Percentiles rank a stretch among this genome's conserved stretches.
phyloP scores from a whole-genome alignment of 2,113 vertebrate species.

The Beaufortia kweichowensis region DNA sequence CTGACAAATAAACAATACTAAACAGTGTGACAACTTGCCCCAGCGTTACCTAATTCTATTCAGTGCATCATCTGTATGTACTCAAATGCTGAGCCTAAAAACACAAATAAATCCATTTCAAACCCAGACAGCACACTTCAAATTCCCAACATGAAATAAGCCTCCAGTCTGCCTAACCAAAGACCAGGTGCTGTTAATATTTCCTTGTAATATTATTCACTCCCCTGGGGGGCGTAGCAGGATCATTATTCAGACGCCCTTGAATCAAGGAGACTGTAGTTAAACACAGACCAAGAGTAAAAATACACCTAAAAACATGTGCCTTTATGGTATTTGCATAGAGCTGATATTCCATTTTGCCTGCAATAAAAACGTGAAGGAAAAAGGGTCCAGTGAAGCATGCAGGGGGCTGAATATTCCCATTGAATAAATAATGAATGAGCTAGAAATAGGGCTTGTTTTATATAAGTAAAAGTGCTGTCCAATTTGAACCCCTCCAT shows the following conservation, averaged over 20 bases:
- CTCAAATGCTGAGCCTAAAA: not conserved
- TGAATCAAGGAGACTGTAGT: slow-evolving; percentile 30
- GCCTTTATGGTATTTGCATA: slow-evolving; percentile 2
- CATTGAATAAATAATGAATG: slow-evolving; percentile 51
- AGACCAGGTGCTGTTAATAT: slow-evolving; percentile 27
- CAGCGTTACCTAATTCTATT: not conserved
- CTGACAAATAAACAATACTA: no score
- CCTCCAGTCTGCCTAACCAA: not conserved
- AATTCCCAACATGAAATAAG: not conserved
- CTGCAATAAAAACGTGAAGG: not conserved
- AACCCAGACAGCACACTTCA: not conserved
- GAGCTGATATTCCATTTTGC: not conserved
- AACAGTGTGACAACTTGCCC: no score
- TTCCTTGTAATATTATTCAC: slow-evolving; percentile 6
- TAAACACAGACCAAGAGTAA: not conserved
- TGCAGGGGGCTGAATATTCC: slow-evolving; percentile 16
- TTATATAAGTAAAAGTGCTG: slow-evolving; percentile 29
- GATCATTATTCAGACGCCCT: slow-evolving; percentile 28
- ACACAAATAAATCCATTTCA: not conserved
- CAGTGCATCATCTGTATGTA: not conserved
- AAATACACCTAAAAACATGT: slow-evolving; percentile 1
- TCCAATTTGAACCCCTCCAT: not conserved
- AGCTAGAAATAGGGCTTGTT: slow-evolving; percentile 33
- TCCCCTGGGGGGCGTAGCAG: slow-evolving; percentile 1
- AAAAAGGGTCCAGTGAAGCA: slow-evolving; percentile 18